phyloP scores from a whole-genome alignment of 2,797 vertebrate species.

The Mycteria americana region DNA sequence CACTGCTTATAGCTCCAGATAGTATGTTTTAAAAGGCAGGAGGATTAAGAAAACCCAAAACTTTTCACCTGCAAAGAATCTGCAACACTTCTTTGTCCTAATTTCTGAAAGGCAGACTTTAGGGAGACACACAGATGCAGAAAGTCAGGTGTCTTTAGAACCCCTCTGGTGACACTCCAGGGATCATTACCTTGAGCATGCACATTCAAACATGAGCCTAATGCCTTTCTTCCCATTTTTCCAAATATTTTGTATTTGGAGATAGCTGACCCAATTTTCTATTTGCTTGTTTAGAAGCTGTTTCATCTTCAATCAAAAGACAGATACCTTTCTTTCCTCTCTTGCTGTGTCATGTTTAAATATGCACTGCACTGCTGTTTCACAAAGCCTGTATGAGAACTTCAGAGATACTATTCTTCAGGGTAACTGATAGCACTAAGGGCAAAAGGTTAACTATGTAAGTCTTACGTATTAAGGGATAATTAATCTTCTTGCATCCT shows the following conservation, averaged over 20 bases:
- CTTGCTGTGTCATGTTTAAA: neutral
- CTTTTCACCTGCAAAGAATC: neutral
- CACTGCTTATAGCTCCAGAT: neutral
- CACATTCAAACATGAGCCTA: neutral
- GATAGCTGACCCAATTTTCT: neutral
- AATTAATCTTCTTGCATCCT: neutral
- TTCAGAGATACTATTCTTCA: neutral
- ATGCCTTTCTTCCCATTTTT: neutral
- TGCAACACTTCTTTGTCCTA: neutral
- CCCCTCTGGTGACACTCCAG: neutral
- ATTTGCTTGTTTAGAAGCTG: neutral
- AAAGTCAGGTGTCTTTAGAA: neutral
- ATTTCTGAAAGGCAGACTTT: neutral
- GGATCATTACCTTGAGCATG: neutral
- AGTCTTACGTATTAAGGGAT: neutral
- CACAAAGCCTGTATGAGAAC: neutral
- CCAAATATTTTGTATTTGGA: neutral
- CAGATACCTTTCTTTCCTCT: neutral
- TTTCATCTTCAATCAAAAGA: neutral
- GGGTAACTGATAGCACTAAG: neutral
- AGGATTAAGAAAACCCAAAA: neutral
- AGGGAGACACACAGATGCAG: fast-evolving
- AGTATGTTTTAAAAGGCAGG: neutral
- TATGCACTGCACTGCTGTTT: neutral
- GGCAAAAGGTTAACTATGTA: neutral